phyloP scores from a whole-genome alignment of 2,113 vertebrate species.

The Porphyrio hochstetteri region DNA sequence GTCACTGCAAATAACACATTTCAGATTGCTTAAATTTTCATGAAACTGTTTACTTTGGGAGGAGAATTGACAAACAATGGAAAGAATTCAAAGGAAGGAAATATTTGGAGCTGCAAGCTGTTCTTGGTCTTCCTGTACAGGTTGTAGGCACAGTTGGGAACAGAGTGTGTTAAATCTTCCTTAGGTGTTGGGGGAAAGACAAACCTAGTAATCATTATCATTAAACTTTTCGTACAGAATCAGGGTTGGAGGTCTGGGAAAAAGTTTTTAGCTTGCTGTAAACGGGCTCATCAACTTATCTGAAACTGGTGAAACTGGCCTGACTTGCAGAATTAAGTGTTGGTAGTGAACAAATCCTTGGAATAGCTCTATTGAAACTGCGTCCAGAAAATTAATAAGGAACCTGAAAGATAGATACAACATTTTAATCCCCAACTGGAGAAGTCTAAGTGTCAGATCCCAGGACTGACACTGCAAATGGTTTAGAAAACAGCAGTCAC shows the following conservation, averaged over 20 bases:
- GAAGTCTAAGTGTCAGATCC: conserved; percentile 18
- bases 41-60: conserved; percentile 37
- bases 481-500: conserved; percentile 28
- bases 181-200: not conserved
- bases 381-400: not conserved
- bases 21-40: conserved; percentile 21
- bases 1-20: not conserved
- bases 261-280: not conserved
- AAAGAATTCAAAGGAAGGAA: not conserved
- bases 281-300: not conserved
- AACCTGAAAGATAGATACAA: not conserved
- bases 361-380: not conserved
- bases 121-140: not conserved
- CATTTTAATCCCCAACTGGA: not conserved
- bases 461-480: conserved; percentile 11
- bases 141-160: not conserved
- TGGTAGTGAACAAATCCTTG: not conserved
- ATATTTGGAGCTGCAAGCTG: not conserved
- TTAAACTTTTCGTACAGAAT: not conserved
- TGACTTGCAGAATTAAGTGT: not conserved
- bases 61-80: not conserved
- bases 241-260: not conserved
- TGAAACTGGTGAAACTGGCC: not conserved
- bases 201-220: not conserved
- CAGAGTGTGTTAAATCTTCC: not conserved